Evolutionary conservation across 2,888 invertebrate genomes (phyloP), one percentile per base, ranked within the genome.

Genomic region (Drosophila ezoana): DNA sequence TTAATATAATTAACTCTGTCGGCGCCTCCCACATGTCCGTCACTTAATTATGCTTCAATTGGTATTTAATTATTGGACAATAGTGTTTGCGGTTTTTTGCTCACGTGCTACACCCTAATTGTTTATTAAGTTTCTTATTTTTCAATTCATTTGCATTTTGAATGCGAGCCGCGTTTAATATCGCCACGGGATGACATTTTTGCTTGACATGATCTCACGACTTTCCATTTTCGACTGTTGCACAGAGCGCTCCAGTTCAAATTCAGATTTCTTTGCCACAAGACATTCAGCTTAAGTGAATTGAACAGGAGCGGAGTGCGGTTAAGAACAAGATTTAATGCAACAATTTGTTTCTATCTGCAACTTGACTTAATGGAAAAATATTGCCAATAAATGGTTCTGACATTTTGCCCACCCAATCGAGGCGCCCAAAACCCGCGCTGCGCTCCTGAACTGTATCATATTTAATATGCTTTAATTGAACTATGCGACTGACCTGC

Each of bases 401-500:
- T 28, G 8, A 28, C 8, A 28, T 8, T 8, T 28, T 28, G 1
- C 23, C 6, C 8, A 8, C 28, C 8, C 28, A 28, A 54, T 33
- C 20, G 28, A 44, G 43, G 45, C 14, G 13, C 47, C 14, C 4
- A 2, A 2, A 14, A 14, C 41, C 32, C n/a, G 1, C 5, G 5
- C 3, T 57, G 41, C 88, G 75, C 75, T 59, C 83, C 83, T 68
- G 87, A n/a, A n/a, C 64, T 57, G 32, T 51, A 32, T 45, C 53
- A 69, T 45, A 62, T 77, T 85, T 57, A 85, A 89, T 75, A 75
- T 73, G 72, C 60, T 67, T 87, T 77, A 85, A 85, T 85, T 85
- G 89, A 87, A 89, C 89, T 88, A 84, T 77, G 76, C 56, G 65
- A 68, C 68, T 89, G 85, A 89, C 85, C 89, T 82, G 77, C 54